Percentiles rank a stretch among this genome's conserved stretches.
These are phyloP conservation scores for Cheilosia vernalis DNA, from an alignment of 2,888 invertebrate species.

Conservation along the genomic window DNA sequence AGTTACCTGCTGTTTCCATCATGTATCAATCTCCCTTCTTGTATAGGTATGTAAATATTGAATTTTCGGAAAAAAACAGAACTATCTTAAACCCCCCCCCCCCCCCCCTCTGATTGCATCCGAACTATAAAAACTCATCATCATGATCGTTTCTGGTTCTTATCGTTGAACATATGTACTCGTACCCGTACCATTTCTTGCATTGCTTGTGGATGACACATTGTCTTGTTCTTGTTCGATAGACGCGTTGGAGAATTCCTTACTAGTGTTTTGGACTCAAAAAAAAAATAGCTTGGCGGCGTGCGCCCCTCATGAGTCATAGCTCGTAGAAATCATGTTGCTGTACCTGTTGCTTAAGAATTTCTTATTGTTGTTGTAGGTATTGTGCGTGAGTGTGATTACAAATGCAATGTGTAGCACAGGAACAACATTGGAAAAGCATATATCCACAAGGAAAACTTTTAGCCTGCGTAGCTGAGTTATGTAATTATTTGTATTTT, in stretches of 20 bases:
- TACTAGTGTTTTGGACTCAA: not conserved
- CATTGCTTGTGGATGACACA: conserved; percentile 37
- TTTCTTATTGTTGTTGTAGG: not conserved
- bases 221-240: not conserved
- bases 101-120: not conserved
- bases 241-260: not conserved
- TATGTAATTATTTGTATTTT: no score
- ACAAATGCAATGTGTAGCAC: not conserved
- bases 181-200: no score
- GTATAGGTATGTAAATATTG: no score
- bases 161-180: not conserved
- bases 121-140: not conserved
- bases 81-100: no score
- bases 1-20: no score
- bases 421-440: no score
- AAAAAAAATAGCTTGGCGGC: conserved; percentile 10
- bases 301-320: conserved; percentile 55
- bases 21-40: no score
- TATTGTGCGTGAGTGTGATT: not conserved
- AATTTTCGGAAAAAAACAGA: no score
- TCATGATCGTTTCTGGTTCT: not conserved
- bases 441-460: no score
- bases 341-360: conserved; percentile 43
- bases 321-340: conserved; percentile 12
- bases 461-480: no score